Evolutionary conservation across 2,113 vertebrate genomes (phyloP).

Genomic region (Heterotilapia buettikoferi): DNA sequence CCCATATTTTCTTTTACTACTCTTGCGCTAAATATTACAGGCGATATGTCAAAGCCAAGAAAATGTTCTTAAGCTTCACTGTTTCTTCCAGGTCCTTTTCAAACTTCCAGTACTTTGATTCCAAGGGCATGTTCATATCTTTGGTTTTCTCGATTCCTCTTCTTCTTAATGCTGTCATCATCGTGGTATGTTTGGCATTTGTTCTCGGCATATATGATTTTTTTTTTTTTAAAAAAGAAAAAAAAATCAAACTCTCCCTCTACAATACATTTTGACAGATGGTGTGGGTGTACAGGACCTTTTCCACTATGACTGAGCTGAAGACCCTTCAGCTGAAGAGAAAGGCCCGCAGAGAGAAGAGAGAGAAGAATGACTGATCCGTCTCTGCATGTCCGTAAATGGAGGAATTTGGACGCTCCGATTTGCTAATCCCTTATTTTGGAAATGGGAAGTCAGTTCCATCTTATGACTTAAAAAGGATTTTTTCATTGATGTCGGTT

Average conservation of each 20-base stretch:
- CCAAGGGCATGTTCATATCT: slow-evolving; percentile 96
- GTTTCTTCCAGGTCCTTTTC: slow-evolving; percentile 80
- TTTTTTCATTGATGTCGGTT: neutral
- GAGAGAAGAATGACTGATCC: slow-evolving; percentile 68
- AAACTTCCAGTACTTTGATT: slow-evolving; percentile 94
- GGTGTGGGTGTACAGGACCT: slow-evolving; percentile 85
- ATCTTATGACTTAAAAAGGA: slow-evolving; percentile 4
- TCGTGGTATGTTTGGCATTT: slow-evolving; percentile 81
- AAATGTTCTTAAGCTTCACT: neutral
- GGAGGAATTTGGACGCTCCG: neutral
- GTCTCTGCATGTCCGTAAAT: neutral
- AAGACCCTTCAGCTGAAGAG: slow-evolving; percentile 79
- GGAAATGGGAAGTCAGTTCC: neutral
- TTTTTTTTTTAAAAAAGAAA: neutral
- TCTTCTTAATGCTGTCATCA: slow-evolving; percentile 83
- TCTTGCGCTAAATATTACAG: neutral
- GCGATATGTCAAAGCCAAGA: neutral
- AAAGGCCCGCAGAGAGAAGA: slow-evolving; percentile 68
- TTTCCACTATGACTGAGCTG: slow-evolving; percentile 86
- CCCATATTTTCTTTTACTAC: neutral
- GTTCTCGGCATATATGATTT: neutral
- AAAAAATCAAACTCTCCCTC: neutral
- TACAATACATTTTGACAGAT: slow-evolving; percentile 64
- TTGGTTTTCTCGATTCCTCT: slow-evolving; percentile 86
- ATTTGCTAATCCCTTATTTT: slow-evolving; percentile 24